Conservation (phyloP, 2,113 vertebrate species). For the Gnathonemus echidnorhynchus region DNA sequence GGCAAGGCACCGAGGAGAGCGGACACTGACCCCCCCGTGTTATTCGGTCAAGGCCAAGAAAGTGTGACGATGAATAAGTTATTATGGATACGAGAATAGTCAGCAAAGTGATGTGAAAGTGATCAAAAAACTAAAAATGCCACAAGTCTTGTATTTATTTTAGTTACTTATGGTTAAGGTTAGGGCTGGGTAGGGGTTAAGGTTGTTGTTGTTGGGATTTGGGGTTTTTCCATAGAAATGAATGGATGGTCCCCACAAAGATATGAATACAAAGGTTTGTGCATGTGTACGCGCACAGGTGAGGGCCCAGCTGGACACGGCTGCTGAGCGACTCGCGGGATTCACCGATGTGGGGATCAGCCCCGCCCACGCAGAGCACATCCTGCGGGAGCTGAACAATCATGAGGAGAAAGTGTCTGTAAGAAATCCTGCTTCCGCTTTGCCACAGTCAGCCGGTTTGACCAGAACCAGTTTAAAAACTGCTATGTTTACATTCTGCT, state of each 20-base stretch:
- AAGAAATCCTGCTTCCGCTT: slow-evolving; percentile 44
- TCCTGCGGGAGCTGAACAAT: slow-evolving; percentile 71
- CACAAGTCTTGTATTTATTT: background rate
- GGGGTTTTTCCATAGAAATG: background rate
- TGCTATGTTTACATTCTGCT: background rate
- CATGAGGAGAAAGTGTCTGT: slow-evolving; percentile 79
- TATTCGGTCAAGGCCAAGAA: background rate
- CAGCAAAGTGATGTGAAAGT: background rate
- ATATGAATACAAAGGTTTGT: background rate
- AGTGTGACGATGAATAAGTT: background rate
- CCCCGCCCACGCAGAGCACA: slow-evolving; percentile 76
- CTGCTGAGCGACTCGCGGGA: slow-evolving; percentile 67
- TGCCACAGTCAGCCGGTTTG: background rate
- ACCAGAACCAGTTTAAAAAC: background rate
- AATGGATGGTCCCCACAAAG: background rate
- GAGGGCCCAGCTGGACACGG: slow-evolving; percentile 67
- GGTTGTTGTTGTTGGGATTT: background rate
- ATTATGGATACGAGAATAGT: background rate
- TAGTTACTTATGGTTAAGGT: no score
- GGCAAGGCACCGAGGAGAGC: background rate
- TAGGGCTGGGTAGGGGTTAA: background rate
- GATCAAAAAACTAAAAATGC: background rate
- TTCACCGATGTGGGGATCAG: slow-evolving; percentile 86
- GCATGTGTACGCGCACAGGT: slow-evolving; percentile 55
- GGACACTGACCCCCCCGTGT: background rate